Conservation (phyloP, 1,140 invertebrate species). For the Polypedilum vanderplanki region DNA sequence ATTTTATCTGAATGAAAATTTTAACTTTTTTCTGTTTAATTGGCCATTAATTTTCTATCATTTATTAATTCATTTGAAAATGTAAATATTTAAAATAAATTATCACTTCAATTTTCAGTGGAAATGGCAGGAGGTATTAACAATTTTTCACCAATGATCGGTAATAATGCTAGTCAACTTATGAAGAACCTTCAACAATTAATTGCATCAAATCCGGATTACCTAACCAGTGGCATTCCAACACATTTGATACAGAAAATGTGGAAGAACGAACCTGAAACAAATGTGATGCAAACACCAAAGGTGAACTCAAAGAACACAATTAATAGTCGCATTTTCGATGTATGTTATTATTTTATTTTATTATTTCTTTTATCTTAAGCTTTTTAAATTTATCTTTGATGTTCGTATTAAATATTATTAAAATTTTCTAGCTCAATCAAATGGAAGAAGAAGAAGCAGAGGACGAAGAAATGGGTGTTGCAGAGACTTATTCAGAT, state of each 20-base stretch:
- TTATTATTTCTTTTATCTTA: background rate
- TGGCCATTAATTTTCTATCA: background rate
- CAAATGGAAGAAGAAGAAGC: constrained; percentile 69
- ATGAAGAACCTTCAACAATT: constrained; percentile 43
- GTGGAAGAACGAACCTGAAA: constrained; percentile 40
- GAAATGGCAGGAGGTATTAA: constrained; percentile 49
- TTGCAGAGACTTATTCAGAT: constrained; percentile 95
- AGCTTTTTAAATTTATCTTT: background rate
- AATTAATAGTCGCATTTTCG: constrained; percentile 33
- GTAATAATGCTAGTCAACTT: constrained; percentile 46
- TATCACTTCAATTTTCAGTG: constrained; percentile 43
- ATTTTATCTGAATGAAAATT: background rate
- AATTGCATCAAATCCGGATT: constrained; percentile 41
- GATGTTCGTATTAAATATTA: background rate
- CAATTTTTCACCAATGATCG: constrained; percentile 47
- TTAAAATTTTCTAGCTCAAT: constrained; percentile 31
- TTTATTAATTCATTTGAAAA: background rate
- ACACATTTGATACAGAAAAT: constrained; percentile 42
- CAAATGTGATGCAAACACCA: constrained; percentile 32
- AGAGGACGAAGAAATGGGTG: constrained; percentile 94
- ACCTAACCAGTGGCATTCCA: constrained; percentile 42
- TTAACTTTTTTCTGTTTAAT: background rate
- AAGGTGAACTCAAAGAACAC: background rate
- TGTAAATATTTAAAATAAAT: too few species aligned
- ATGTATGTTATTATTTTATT: constrained; percentile 35